Base-by-base conservation (phyloP, 1,140 invertebrate species). In the Antheraea mylitta region DNA sequence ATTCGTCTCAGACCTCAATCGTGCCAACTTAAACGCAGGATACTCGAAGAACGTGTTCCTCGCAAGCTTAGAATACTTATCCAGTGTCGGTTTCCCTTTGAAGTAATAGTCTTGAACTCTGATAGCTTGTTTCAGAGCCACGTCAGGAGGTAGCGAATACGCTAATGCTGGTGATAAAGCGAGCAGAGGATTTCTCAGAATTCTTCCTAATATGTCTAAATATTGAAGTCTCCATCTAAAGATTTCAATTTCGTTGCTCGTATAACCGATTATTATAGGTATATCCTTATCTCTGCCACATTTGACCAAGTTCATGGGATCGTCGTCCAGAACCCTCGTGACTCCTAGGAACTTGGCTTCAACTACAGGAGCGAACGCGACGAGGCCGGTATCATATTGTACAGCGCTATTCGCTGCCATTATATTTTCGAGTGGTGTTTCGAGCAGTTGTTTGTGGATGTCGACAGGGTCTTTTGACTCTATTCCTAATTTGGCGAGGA, bases 231-330 rank as follows among this genome's bases (percentile, higher is more conserved):
- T 53, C 16, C 18, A 36, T n/a, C 69, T 67, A 53, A 73, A 73
- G 7, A 37, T 62, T n/a, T 75, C 62, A 36, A 68, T 65, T 62
- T 81, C 80, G 9, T 19, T 38, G 19, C n/a, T 71, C 2, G 74
- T 81, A 53, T 68, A 74, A 0, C 80, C 76, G 3, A 81, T 74
- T 0, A 81, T 53, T n/a, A 78, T 60, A 0, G 80, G 77, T 10
- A 72, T 67, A 10, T 81, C 37, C 9, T 71, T 75, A 13, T 71
- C 77, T 42, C 67, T 18, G 7, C 77, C 77, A n/a, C 63, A 60
- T 18, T 48, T 37, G 11, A 76, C 48, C 16, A 76, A 45, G 7
- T 42, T 64, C 0, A 71, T 38, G 3, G 80, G 75, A 48, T 81
- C 72, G 10, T 77, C 72, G n/a, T 70, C 69, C 5, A 81, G 9